Base-by-base conservation (phyloP, 2,888 invertebrate genomes). In the Elegia similella region DNA sequence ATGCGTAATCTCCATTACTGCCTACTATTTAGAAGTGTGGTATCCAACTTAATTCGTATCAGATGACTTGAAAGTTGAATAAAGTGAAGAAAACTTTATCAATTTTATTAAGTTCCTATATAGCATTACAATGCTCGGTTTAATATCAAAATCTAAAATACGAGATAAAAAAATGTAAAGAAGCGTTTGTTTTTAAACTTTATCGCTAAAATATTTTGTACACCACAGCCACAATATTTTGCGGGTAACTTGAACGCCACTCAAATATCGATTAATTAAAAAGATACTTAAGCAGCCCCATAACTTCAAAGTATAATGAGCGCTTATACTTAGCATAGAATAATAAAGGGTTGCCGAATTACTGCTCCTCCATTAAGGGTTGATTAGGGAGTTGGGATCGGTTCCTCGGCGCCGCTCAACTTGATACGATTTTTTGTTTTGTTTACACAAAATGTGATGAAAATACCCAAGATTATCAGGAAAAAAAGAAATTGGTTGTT, bases 291-390 rank as follows among this genome's bases (percentile, higher is more conserved):
- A 54, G 43, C 42, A 53, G 43, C 42, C 23, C 53, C 29, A 16
- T 34, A 55, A 47, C 47, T 42, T 55, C 47, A 55, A 55, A 55
- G 34, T 47, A 38, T 47, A 55, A 46, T 46, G 47, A 55, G 55
- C 7, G 42, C 17, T 29, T 17, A 7, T 38, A 34, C 43, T 44
- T 44, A 55, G 38, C 47, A 29, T 47, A 47, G 23, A 55, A 55
- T 47, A 55, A 55, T 47, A 55, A 55, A 55, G 55, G 54, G 42
- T 38, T 15, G 42, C 52, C 44, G 32, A 46, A 55, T 55, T 55
- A 32, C 44, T 30, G 44, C 15, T 44, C 30, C 54, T 44, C 54
- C 44, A 55, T 55, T 55, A 55, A 55, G 54, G 44, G 54, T 32
- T 55, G 54, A 55, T 55, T 44, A 55, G 54, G 54, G 54, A 46